Percentiles rank a stretch among this genome's conserved stretches.
Conservation (phyloP, 2,797 vertebrate genomes). For the Cirrhinus mrigala region DNA sequence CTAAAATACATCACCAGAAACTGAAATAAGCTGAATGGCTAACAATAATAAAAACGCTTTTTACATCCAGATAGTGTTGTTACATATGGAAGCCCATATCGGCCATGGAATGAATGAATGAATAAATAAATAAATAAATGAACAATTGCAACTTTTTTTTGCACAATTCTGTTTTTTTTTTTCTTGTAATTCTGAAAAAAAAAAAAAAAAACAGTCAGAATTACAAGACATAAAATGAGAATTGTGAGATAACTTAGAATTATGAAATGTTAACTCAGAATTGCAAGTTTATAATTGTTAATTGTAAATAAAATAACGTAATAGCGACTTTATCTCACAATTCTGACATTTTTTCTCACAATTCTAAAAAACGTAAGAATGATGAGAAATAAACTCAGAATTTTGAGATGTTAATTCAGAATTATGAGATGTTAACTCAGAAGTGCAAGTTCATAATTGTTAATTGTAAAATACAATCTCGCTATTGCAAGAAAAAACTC, state of each 20-base stretch:
- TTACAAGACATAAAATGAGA: not conserved
- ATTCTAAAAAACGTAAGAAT: not conserved
- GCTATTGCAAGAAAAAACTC: no score
- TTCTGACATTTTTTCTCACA: not conserved
- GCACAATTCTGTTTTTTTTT: not conserved
- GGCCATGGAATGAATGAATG: not conserved
- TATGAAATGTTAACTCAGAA: not conserved
- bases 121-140: not conserved
- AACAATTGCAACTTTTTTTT: not conserved
- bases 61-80: not conserved
- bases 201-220: not conserved
- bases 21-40: no score
- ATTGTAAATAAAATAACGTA: no score
- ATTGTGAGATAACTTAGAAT: not conserved
- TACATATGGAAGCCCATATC: not conserved
- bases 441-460: no score
- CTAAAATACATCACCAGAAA: not conserved
- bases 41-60: no score
- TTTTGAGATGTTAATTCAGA: not conserved
- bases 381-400: no score
- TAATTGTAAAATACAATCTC: no score
- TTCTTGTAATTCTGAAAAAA: not conserved
- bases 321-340: no score
- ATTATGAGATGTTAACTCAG: not conserved
- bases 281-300: no score